Evolutionary conservation across 2,113 vertebrate genomes (phyloP).

Genomic region (Ictalurus furcatus): DNA sequence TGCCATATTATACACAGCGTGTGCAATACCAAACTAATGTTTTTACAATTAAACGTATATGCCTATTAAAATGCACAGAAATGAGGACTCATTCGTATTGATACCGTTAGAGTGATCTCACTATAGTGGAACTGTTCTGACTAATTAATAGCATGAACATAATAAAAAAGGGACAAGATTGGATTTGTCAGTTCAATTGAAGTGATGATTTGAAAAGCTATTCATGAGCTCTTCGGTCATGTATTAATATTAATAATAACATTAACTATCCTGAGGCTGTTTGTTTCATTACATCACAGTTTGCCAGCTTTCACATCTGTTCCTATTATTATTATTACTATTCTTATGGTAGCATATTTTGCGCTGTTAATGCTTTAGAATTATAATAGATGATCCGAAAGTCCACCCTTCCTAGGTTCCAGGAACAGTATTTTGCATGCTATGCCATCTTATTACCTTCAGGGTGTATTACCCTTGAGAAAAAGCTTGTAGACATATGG

Average conservation of each 20-base stretch:
- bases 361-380: conserved; percentile 24
- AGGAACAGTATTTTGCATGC: conserved; percentile 15
- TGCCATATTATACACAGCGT: background rate
- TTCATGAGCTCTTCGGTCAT: conserved; percentile 35
- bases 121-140: background rate
- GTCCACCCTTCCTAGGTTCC: conserved; percentile 19
- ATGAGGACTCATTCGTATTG: background rate
- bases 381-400: conserved; percentile 25
- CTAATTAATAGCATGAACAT: conserved; percentile 11
- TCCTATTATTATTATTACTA: conserved; percentile 24
- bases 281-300: conserved; percentile 48
- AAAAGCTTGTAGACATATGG: conserved; percentile 51
- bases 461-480: conserved; percentile 48
- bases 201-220: conserved; percentile 38
- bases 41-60: background rate
- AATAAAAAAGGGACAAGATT: conserved; percentile 27
- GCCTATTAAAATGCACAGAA: background rate
- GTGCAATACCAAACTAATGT: background rate
- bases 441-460: conserved; percentile 47
- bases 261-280: conserved; percentile 50
- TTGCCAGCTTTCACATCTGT: conserved; percentile 34
- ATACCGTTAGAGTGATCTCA: background rate
- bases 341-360: conserved; percentile 22
- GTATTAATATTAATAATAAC: conserved; percentile 58
- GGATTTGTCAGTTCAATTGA: conserved; percentile 38